These are phyloP conservation scores for Hesperia comma DNA, from an alignment of 2,888 invertebrate genomes.

Conservation along the genomic window DNA sequence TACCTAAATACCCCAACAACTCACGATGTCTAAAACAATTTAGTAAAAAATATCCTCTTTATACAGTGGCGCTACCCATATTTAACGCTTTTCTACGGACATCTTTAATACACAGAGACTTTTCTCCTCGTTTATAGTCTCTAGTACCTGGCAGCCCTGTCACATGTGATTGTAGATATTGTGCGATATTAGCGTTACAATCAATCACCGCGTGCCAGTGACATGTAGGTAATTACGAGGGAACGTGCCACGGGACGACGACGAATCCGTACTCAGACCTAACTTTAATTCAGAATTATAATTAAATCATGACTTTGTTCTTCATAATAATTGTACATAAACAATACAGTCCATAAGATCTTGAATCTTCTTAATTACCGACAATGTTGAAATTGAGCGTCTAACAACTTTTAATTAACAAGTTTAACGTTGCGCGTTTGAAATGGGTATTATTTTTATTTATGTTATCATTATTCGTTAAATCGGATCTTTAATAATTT, in stretches of 20 bases:
- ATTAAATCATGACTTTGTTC: constrained; percentile 54
- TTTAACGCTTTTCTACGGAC: no score
- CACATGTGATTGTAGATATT: constrained; percentile 67
- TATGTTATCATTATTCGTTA: neutral
- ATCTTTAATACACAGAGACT: no score
- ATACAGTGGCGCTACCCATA: no score
- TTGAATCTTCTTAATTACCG: constrained; percentile 81
- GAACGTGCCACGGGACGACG: constrained; percentile 52
- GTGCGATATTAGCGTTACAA: constrained; percentile 79
- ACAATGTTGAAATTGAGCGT: constrained; percentile 79
- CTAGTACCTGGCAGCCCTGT: no score
- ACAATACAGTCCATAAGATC: constrained; percentile 75
- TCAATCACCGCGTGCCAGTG: constrained; percentile 78
- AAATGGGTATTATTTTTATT: constrained; percentile 50
- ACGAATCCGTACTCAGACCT: constrained; percentile 51
- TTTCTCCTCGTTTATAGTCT: no score
- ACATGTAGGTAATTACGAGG: constrained; percentile 78
- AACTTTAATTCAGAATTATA: constrained; percentile 1
- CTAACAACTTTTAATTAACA: constrained; percentile 81
- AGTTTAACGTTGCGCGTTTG: constrained; percentile 66
- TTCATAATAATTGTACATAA: constrained; percentile 59
- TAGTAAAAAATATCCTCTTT: no score
- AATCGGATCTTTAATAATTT: neutral
- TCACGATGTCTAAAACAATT: no score
- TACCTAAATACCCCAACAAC: no score